Evolutionary conservation across 2,113 vertebrate species (phyloP).

Genomic region (Mirza zaza): DNA sequence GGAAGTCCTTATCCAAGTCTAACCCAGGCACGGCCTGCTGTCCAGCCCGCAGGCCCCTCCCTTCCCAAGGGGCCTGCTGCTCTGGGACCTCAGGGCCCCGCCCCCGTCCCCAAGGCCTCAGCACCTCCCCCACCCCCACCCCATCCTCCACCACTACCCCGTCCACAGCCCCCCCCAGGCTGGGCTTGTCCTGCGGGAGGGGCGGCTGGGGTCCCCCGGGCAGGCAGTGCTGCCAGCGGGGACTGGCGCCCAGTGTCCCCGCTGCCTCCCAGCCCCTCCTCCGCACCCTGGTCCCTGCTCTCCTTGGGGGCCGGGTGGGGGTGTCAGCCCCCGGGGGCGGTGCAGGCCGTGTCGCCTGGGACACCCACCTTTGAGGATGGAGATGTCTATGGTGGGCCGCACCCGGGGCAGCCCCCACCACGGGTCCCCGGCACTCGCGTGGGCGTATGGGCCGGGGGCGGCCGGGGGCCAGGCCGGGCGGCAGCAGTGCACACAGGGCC

Average conservation of each 20-base stretch:
- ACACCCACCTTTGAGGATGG: constrained; percentile 91
- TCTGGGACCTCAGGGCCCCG: neutral
- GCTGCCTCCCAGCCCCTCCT: neutral
- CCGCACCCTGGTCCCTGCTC: fast-evolving
- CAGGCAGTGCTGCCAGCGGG: neutral
- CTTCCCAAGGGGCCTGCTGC: neutral
- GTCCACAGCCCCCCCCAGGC: neutral
- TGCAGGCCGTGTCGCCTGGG: fast-evolving
- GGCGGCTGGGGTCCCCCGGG: neutral
- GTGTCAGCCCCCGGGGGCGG: too few species aligned
- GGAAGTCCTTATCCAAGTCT: neutral
- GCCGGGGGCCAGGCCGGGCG: constrained; percentile 19
- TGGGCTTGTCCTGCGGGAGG: neutral
- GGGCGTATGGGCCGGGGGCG: neutral
- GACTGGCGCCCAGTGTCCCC: neutral
- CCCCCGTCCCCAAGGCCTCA: neutral
- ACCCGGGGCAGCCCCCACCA: constrained; percentile 81
- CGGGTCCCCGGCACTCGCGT: neutral
- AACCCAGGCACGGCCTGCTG: neutral
- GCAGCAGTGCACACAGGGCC: constrained; percentile 69
- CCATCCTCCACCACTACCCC: too few species aligned
- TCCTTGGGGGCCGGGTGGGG: neutral
- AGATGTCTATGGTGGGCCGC: constrained; percentile 88
- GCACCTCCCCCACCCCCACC: neutral
- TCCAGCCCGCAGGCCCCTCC: neutral